phyloP scores from a whole-genome alignment of 2,113 vertebrate species.

The Carollia perspicillata region DNA sequence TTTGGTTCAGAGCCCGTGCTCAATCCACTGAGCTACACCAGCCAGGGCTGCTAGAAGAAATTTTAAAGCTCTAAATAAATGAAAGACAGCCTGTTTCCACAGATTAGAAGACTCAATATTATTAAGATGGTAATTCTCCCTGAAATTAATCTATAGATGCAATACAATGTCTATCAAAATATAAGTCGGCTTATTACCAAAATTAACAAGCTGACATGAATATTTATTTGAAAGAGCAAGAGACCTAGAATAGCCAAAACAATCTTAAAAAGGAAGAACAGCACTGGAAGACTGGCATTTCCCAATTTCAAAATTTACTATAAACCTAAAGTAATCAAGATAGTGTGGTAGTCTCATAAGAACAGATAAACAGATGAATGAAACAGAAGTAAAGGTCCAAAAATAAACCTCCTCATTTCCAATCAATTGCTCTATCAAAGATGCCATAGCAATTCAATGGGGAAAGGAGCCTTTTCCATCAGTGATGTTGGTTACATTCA shows the following conservation, averaged over 20 bases:
- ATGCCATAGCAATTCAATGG: not conserved
- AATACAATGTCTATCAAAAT: not conserved
- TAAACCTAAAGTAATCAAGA: not conserved
- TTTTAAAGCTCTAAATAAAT: not conserved
- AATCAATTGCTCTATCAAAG: not conserved
- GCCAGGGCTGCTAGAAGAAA: not conserved
- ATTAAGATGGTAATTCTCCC: not conserved
- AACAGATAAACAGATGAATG: not conserved
- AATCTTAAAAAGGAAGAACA: not conserved
- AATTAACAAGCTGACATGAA: not conserved
- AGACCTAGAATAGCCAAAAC: not conserved
- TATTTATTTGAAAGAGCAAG: not conserved
- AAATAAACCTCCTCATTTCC: not conserved
- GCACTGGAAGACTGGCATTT: not conserved
- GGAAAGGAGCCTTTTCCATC: not conserved
- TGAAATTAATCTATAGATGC: not conserved
- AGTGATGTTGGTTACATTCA: not conserved
- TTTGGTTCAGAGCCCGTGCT: too few relatives aligned
- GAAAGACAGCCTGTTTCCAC: not conserved
- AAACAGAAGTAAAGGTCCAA: not conserved
- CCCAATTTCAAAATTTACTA: not conserved
- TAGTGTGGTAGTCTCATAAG: not conserved
- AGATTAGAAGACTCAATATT: not conserved
- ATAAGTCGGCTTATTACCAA: not conserved
- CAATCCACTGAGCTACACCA: too few relatives aligned